Evolutionary conservation across 2,888 invertebrate genomes (phyloP).

Genomic region (Meteorus cinctellus): DNA sequence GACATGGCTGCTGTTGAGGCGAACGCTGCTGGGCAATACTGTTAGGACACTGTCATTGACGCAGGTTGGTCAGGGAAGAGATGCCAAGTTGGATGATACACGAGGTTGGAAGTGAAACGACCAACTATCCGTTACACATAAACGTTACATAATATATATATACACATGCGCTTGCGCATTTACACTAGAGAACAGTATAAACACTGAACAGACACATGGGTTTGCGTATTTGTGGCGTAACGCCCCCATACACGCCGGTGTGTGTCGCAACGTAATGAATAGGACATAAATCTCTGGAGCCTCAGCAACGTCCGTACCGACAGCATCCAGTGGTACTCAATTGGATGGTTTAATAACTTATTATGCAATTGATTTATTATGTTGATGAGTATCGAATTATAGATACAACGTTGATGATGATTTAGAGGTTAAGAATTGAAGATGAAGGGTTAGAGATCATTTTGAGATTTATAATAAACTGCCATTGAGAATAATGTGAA

Average conservation of each 20-base stretch:
- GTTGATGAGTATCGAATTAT: no score
- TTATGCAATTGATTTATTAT: background rate
- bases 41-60: slow-evolving; percentile 64
- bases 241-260: slow-evolving; percentile 39
- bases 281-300: slow-evolving; percentile 69
- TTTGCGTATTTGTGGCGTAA: slow-evolving; percentile 59
- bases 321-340: slow-evolving; percentile 50
- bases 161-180: background rate
- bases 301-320: slow-evolving; percentile 46
- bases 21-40: slow-evolving; percentile 3
- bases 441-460: no score
- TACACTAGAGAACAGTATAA: background rate
- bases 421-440: no score
- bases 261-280: slow-evolving; percentile 64
- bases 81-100: slow-evolving; percentile 26
- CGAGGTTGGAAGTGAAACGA: background rate
- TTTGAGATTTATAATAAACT: no score
- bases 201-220: slow-evolving; percentile 36
- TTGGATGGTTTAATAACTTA: slow-evolving; percentile 38
- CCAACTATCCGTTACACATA: slow-evolving; percentile 9
- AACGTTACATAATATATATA: slow-evolving; percentile 13
- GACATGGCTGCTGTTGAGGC: slow-evolving; percentile 2
- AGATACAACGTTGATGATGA: no score
- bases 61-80: slow-evolving; percentile 51
- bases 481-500: no score